Base-by-base conservation (phyloP, 2,797 vertebrate species). In the Glossophaga mutica region DNA sequence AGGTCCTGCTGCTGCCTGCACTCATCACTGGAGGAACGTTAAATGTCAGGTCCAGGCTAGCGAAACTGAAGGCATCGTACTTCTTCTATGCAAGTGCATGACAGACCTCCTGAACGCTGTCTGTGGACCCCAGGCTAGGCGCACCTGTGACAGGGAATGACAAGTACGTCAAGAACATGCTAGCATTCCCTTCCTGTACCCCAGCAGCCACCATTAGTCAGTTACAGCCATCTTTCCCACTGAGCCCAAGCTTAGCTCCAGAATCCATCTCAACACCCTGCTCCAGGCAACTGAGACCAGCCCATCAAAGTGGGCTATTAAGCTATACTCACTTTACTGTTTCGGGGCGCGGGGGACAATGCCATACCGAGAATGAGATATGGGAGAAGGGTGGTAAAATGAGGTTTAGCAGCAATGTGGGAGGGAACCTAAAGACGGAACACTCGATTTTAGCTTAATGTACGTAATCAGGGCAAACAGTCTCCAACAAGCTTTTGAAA, bases 191-290 rank as follows among this genome's bases (percentile, higher is more conserved):
- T 93, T 90, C 62, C 57, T 9, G 16, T 5, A 14, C n/a, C 93
- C 83, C 37, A 19, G 90, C 94, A 96, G 95, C 85, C 96, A 91
- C 94, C 74, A 7, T 57, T 44, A 94, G 90, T 96, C 92, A 71
- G 71, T 79, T 65, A 50, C 12, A 73, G 68, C 74, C 82, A 29
- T 87, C 91, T 91, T 74, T 74, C 50, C 62, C 89, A 67, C 26
- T 19, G 22, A 94, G 67, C n/a, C 52, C 79, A 29, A 67, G 90
- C 65, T 86, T 91, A 39, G 87, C 44, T 77, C 76, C 84, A 87
- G 88, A 67, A 86, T 55, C 65, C 65, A 48, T 39, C 71, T 50
- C 86, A 82, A 68, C 21, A 50, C 16, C 67, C 44, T 26, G 46
- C 76, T 67, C 46, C 77, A 57, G 42, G 67, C 73, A 50, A 65